Evolutionary conservation across 2,797 vertebrate genomes (phyloP).

Genomic region (Ficedula albicollis): DNA sequence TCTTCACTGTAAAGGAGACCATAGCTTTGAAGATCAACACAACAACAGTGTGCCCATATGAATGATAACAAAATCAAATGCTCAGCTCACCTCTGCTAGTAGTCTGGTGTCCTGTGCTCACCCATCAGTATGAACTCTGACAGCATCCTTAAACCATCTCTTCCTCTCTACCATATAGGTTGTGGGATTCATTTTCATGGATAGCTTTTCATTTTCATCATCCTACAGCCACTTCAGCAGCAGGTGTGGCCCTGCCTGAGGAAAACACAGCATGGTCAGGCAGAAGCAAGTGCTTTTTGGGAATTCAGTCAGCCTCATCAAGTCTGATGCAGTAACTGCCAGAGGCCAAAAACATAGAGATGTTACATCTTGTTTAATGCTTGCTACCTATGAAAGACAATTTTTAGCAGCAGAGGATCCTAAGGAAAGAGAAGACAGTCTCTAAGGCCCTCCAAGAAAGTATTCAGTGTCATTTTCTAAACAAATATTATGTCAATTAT

Average conservation of each 20-base stretch:
- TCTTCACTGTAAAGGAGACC: not conserved
- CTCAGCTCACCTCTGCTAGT: not conserved
- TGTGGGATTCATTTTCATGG: not conserved
- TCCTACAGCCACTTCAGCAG: not conserved
- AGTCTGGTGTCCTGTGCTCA: not conserved
- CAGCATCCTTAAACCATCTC: not conserved
- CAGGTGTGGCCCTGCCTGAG: not conserved
- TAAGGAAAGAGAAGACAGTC: not conserved
- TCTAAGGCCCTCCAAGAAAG: not conserved
- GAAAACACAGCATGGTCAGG: not conserved
- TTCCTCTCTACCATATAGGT: not conserved
- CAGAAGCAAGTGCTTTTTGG: not conserved
- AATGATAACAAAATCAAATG: not conserved
- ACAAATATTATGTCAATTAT: not conserved
- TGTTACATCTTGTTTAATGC: not conserved
- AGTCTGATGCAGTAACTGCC: not conserved
- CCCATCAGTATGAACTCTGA: rapidly evolving
- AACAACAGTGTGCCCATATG: not conserved
- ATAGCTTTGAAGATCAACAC: not conserved
- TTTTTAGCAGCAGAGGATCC: not conserved
- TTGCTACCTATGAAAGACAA: not conserved
- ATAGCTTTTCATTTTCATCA: not conserved
- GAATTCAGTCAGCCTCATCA: not conserved
- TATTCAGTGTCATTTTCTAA: not conserved
- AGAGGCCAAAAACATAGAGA: not conserved